Evolutionary conservation across 2,113 vertebrate genomes (phyloP).

Genomic region (Gobiocypris rarus): DNA sequence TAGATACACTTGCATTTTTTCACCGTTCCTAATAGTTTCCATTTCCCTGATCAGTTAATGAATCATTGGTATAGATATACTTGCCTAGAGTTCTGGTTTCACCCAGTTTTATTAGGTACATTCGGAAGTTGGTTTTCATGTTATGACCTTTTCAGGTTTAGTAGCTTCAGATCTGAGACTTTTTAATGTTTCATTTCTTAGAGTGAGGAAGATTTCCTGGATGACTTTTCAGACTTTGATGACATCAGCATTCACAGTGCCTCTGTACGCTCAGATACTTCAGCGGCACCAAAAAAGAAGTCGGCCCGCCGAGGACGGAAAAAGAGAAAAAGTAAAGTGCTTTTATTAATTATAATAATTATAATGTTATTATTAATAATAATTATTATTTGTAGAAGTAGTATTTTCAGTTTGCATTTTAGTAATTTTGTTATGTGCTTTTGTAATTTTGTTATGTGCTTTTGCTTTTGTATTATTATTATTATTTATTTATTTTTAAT

Average conservation of each 20-base stretch:
- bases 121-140: not conserved
- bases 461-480: too few relatives aligned
- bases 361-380: not conserved
- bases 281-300: constrained; percentile 85
- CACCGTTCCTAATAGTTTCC: not conserved
- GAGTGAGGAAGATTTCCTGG: constrained; percentile 95
- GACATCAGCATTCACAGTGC: constrained; percentile 94
- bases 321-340: constrained; percentile 87
- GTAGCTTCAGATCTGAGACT: not conserved
- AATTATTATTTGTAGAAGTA: too few relatives aligned
- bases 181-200: constrained; percentile 58
- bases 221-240: constrained; percentile 92
- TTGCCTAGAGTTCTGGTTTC: not conserved
- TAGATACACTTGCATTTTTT: not conserved
- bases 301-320: constrained; percentile 83
- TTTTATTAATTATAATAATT: not conserved
- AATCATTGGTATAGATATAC: not conserved
- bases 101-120: constrained; percentile 9
- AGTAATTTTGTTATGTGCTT: too few relatives aligned
- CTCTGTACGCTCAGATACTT: constrained; percentile 89
- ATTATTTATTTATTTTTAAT: too few relatives aligned
- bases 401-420: not conserved
- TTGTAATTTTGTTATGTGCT: too few relatives aligned
- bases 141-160: not conserved
- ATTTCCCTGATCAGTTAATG: not conserved